Conservation (phyloP, 2,888 invertebrate genomes). For the Parasteatoda lunata region DNA sequence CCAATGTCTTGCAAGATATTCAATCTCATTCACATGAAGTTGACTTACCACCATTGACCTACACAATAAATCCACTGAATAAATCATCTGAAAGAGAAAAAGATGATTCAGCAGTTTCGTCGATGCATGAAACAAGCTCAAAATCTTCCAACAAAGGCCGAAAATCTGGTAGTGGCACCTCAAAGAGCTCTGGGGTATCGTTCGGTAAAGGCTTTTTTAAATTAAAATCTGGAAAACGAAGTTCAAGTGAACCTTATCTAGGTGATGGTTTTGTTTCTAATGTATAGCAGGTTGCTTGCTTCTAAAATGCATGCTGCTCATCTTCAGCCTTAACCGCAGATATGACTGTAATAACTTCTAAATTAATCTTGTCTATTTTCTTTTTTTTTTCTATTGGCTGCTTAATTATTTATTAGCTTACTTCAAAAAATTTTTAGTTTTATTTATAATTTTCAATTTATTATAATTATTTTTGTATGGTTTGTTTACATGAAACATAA, state of each 20-base stretch:
- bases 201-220: constrained; percentile 82
- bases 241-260: constrained; percentile 93
- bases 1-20: constrained; percentile 68
- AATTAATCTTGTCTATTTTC: too few species aligned
- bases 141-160: constrained; percentile 11
- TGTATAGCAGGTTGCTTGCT: constrained; percentile 13
- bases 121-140: background rate
- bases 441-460: too few species aligned
- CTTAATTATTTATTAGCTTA: too few species aligned
- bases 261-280: constrained; percentile 78
- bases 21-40: constrained; percentile 53
- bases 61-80: background rate
- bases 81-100: constrained; percentile 8
- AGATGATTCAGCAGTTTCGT: background rate
- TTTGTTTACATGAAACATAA: too few species aligned
- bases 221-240: constrained; percentile 79
- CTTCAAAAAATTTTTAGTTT: too few species aligned
- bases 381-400: too few species aligned
- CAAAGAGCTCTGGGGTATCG: constrained; percentile 78
- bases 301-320: constrained; percentile 28
- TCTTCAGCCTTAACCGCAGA: too few species aligned
- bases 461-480: too few species aligned
- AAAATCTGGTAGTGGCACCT: constrained; percentile 39
- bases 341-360: too few species aligned
- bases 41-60: too few species aligned